Evolutionary conservation across 2,888 invertebrate species (phyloP).

Genomic region (Melieria omissa): DNA sequence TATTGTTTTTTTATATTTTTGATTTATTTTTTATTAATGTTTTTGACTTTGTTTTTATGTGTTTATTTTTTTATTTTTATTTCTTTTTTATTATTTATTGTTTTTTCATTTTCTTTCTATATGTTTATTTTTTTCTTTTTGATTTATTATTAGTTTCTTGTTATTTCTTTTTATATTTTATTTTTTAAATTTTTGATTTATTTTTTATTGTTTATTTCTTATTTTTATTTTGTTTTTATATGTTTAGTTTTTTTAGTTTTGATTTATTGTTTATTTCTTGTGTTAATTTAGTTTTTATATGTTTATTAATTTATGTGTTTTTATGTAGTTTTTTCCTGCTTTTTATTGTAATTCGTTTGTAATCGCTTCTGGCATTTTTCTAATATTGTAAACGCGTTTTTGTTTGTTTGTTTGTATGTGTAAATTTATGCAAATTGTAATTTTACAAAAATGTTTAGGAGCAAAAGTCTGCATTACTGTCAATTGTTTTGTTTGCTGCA

Average conservation of each 20-base stretch:
- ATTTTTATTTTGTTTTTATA: background rate
- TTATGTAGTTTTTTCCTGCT: background rate
- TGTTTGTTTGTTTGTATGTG: no score
- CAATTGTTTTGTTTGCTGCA: no score
- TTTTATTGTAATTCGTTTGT: background rate
- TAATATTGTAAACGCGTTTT: no score
- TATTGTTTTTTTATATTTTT: background rate
- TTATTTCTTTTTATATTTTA: background rate
- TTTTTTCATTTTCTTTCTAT: background rate
- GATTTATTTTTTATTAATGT: no score
- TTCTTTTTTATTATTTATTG: background rate
- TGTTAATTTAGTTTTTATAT: background rate
- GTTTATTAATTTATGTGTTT: constrained; percentile 20
- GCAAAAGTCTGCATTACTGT: no score
- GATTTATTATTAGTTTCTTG: background rate
- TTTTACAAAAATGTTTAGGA: no score
- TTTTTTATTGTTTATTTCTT: no score
- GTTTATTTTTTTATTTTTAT: constrained; percentile 1
- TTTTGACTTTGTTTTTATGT: background rate
- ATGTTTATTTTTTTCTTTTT: background rate
- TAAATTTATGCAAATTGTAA: no score
- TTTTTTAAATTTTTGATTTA: no score
- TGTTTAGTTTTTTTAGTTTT: background rate
- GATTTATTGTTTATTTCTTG: background rate
- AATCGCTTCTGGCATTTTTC: no score